Evolutionary conservation across 2,113 vertebrate species (phyloP), one percentile per base, ranked within the genome.

Genomic region (Ceyx margarethae): DNA sequence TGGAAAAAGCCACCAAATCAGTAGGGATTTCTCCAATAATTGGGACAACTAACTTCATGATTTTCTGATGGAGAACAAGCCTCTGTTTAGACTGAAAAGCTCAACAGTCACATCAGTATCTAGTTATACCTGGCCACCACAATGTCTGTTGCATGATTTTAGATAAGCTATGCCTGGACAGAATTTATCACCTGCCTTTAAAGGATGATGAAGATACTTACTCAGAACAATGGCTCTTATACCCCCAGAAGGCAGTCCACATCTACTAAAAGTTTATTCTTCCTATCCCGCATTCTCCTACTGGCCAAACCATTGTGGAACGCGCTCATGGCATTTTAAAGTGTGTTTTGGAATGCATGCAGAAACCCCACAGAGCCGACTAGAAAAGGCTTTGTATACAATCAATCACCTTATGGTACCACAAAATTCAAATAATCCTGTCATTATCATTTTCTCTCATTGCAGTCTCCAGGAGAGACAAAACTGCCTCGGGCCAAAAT

Each of bases 181-280:
- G 14, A 18, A 95, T 95, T 94, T 79, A 91, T 91, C 43, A 93
- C 79, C 14, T 42, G 29, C 15, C 89, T 87, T 68, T 67, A 87
- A 94, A 91, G 62, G 48, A 29, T 73, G 53, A 51, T 81, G 46
- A 90, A 77, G 45, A 85, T 35, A 83, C 31, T 95, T 77, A 76
- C 7, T n/a, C 35, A 89, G 72, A 89, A 81, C 68, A 93, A 71
- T 62, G 25, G 51, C 56, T 77, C 61, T 81, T 81, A 73, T 64
- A 87, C n/a, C 60, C 46, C 51, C 71, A 65, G 66, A 35, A 89
- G 76, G 57, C 17, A 17, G 57, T 33, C 67, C 31, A 57, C 20
- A 23, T 79, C 77, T 67, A 45, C 46, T 85, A 73, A 76, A 95
- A 91, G 58, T 93, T 94, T 89, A 91, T 85, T 75, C 51, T 96